Conservation (phyloP, 2,113 vertebrate species). For the Syngnathus scovelli region DNA sequence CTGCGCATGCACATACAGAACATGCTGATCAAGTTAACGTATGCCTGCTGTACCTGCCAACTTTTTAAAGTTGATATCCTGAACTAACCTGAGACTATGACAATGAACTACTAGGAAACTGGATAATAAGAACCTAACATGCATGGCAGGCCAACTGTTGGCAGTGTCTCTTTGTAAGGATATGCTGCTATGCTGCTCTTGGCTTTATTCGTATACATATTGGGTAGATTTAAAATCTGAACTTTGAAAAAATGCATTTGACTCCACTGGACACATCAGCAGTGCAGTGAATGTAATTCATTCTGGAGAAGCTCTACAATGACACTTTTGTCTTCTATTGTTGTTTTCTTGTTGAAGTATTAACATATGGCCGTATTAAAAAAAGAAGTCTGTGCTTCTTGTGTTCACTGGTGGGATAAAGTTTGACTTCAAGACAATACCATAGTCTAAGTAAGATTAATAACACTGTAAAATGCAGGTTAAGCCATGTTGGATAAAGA, state of each 20-base stretch:
- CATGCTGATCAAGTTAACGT: not conserved
- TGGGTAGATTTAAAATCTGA: not conserved
- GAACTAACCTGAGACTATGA: not conserved
- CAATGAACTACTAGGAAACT: not conserved
- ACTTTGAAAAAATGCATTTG: not conserved
- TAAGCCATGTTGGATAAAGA: not conserved
- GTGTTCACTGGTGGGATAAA: not conserved
- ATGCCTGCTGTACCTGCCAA: not conserved
- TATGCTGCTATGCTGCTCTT: not conserved
- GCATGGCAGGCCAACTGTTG: not conserved
- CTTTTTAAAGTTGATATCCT: not conserved
- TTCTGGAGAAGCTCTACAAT: not conserved
- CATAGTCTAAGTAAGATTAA: not conserved
- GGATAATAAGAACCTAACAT: not conserved
- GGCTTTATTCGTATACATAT: too few species aligned
- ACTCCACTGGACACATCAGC: not conserved
- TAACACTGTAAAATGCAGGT: not conserved
- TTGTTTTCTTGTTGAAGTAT: not conserved
- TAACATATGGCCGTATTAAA: not conserved
- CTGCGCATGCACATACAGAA: constrained; percentile 18
- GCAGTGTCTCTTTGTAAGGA: not conserved
- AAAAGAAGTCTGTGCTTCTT: not conserved
- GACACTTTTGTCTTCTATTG: not conserved
- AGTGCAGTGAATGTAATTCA: not conserved
- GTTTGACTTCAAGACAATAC: not conserved